A percentile compares a stretch with the other conserved stretches of the same genome.
Evolutionary conservation across 2,113 vertebrate species (phyloP).

Genomic region (Siphamia tubifer): DNA sequence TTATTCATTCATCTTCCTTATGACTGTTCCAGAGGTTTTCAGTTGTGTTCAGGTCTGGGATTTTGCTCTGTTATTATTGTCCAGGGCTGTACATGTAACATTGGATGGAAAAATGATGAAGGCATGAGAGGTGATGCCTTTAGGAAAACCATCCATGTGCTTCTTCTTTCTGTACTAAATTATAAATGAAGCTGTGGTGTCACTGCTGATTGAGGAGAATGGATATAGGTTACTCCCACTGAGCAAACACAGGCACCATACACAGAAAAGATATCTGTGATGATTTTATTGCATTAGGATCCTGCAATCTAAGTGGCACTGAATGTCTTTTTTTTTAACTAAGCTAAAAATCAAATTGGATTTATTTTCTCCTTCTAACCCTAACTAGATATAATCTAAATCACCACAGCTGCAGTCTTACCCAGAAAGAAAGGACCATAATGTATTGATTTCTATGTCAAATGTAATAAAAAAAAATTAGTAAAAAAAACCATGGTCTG

Average conservation of each 20-base stretch:
- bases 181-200: constrained; percentile 59
- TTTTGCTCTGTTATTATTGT: too few relatives aligned
- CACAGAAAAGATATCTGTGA: constrained; percentile 8
- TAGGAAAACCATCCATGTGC: not conserved
- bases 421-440: too few relatives aligned
- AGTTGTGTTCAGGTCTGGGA: too few relatives aligned
- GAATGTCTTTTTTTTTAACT: not conserved
- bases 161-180: constrained; percentile 50
- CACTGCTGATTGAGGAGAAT: constrained; percentile 29
- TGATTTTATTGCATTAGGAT: constrained; percentile 1
- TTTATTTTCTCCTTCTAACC: too few relatives aligned
- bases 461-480: too few relatives aligned
- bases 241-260: constrained; percentile 40
- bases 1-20: too few relatives aligned
- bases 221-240: constrained; percentile 44
- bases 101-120: not conserved
- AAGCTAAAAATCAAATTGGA: not conserved
- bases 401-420: too few relatives aligned
- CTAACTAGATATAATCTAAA: too few relatives aligned
- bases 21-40: too few relatives aligned
- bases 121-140: not conserved
- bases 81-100: not conserved
- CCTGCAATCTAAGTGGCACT: not conserved
- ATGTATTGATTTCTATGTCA: too few relatives aligned
- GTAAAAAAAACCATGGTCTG: too few relatives aligned